A percentile compares a stretch with the other conserved stretches of the same genome.
Evolutionary conservation across 2,113 vertebrate genomes (phyloP).

Genomic region (Lynx canadensis): DNA sequence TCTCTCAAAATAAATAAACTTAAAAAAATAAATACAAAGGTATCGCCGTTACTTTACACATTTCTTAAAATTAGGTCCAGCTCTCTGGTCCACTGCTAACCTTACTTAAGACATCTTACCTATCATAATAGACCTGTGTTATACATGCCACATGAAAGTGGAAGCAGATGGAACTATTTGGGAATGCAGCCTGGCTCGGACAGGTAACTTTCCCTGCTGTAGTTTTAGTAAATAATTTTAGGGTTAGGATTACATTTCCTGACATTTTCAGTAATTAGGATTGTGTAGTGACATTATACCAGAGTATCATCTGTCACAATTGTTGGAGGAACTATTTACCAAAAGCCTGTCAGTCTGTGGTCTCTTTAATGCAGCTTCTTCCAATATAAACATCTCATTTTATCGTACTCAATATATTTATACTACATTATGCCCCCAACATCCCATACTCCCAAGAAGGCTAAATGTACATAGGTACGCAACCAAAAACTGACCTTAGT

Average conservation of each 20-base stretch:
- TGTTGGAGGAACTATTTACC: neutral
- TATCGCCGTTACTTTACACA: neutral
- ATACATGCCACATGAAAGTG: neutral
- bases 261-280: neutral
- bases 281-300: neutral
- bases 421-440: neutral
- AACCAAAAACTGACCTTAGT: conserved; percentile 18
- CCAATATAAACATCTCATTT: neutral
- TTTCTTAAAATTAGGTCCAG: neutral
- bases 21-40: neutral
- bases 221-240: neutral
- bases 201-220: neutral
- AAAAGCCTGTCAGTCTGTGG: neutral
- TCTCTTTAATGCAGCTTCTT: neutral
- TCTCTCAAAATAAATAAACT: too few species aligned
- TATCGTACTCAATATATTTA: neutral
- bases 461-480: neutral
- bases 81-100: neutral
- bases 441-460: neutral
- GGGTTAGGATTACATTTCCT: neutral
- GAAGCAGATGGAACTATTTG: neutral
- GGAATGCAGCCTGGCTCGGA: neutral
- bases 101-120: neutral
- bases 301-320: neutral
- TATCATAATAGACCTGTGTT: neutral